Evolutionary conservation across 2,797 vertebrate genomes (phyloP).

Genomic region (Pogoniulus pusillus): DNA sequence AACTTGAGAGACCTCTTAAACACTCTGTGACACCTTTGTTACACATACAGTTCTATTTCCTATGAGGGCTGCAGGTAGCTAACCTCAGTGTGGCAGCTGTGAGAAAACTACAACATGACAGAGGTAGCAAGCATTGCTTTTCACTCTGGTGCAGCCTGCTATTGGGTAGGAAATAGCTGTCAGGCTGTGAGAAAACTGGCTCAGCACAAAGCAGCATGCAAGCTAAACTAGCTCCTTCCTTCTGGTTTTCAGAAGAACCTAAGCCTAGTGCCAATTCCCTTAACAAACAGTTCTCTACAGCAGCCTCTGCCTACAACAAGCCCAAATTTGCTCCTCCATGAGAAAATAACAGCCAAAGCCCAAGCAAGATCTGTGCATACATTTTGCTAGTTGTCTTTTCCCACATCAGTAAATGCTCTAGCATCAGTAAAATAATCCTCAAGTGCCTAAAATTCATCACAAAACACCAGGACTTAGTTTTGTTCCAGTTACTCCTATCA

Average conservation of each 20-base stretch:
- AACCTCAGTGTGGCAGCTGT: not conserved
- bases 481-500: not conserved
- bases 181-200: not conserved
- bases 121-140: fast-evolving
- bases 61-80: not conserved
- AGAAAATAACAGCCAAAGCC: not conserved
- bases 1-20: not conserved
- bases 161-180: not conserved
- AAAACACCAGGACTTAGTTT: not conserved
- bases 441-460: not conserved
- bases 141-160: not conserved
- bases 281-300: not conserved
- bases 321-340: not conserved
- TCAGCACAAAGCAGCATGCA: not conserved
- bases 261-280: not conserved
- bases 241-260: not conserved
- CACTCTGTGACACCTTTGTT: not conserved
- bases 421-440: not conserved
- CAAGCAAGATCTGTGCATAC: not conserved
- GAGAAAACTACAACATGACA: not conserved
- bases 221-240: not conserved
- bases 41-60: not conserved
- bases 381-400: not conserved
- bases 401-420: not conserved
- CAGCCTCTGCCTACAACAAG: not conserved